Base-by-base conservation (phyloP, 2,888 invertebrate species). In the Eucera pruinosa region DNA sequence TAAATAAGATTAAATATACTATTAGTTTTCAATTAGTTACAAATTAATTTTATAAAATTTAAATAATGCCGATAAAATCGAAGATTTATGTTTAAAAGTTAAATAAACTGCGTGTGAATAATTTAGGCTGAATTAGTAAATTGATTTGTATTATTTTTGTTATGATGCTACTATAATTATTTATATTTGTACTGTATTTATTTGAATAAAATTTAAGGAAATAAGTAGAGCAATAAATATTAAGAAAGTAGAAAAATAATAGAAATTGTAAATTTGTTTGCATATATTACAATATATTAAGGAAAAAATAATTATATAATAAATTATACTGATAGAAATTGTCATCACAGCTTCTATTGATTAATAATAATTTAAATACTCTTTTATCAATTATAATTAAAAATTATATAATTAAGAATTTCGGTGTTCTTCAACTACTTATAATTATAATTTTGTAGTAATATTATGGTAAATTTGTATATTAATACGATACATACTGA, bases 401-500 rank as follows among this genome's bases (percentile, higher is more conserved):
- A 15, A 27, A 25, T 48, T 15, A 36, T n/a, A 30, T n/a, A 20
- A 33, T 36, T 20, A 20, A 33, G 43, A 11, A 13, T 20, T 23
- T 23, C n/a, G 15, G 20, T 13, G 39, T 54, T 33, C 13, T 43
- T 33, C 2, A 23, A 25, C 33, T 47, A 30, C 5, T 43, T 23
- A 20, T 4, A 20, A 7, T 52, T n/a, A 18, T 11, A n/a, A 18
- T 33, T 52, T n/a, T 36, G 13, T 6, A 18, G 36, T 13, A 7
- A 36, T 39, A 3, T 50, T 5, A 13, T 18, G 50, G 9, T 25
- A 2, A 20, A 45, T 9, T 2, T 39, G 1, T 41, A 7, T 33
- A 30, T 15, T 18, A 6, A 11, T 23, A 4, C 25, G 55, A 71
- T 69, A 78, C 85, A 36, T 73, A 84, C 84, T 69, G 61, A 84